Conservation (phyloP, 2,113 vertebrate genomes). For the Upupa epops region DNA sequence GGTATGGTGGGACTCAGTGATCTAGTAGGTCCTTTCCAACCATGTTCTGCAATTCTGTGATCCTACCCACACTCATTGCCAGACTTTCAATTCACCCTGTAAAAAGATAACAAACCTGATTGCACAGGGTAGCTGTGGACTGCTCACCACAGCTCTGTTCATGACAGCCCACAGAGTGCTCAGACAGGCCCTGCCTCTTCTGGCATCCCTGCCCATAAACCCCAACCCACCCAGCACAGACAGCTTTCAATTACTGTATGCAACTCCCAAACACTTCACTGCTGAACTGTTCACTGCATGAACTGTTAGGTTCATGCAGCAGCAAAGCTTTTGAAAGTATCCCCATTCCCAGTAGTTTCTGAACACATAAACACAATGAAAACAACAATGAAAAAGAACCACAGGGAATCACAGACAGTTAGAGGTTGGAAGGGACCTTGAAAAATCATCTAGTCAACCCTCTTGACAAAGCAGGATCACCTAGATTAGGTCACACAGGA, state of each 20-base stretch:
- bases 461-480: too few species aligned
- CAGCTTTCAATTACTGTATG: neutral
- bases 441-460: too few species aligned
- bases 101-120: neutral
- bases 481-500: too few species aligned
- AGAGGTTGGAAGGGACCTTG: too few species aligned
- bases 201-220: neutral
- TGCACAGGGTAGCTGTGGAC: neutral
- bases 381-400: neutral
- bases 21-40: too few species aligned
- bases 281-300: too few species aligned
- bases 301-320: neutral
- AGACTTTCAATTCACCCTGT: neutral
- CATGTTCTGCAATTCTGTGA: too few species aligned
- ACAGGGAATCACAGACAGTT: neutral
- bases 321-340: neutral
- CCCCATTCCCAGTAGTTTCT: neutral
- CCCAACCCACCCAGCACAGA: too few species aligned
- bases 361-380: neutral
- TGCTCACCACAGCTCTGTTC: neutral
- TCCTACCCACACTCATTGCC: neutral
- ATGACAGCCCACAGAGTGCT: neutral
- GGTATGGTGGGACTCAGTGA: too few species aligned
- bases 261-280: neutral
- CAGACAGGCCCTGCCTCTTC: neutral